phyloP scores from a whole-genome alignment of 2,888 invertebrate genomes.

The Baronia brevicornis region DNA sequence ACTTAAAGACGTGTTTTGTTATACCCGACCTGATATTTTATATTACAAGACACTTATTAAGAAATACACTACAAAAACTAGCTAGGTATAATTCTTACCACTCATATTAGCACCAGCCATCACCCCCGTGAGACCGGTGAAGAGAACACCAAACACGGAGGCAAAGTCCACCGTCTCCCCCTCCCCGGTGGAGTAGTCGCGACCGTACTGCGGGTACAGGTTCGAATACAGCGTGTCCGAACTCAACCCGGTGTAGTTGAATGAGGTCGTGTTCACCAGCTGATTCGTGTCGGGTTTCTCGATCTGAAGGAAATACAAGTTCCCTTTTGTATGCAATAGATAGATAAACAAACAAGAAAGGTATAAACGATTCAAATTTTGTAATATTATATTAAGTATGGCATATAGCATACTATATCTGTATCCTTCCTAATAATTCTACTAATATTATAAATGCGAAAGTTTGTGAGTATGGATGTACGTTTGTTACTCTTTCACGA shows the following conservation, averaged over 20 bases:
- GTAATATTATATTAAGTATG: too few relatives aligned
- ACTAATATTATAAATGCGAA: too few relatives aligned
- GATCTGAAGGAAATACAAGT: slow-evolving; percentile 70
- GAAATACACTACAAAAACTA: not conserved
- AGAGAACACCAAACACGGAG: slow-evolving; percentile 97
- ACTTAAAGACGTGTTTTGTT: too few relatives aligned
- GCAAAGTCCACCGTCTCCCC: slow-evolving; percentile 87
- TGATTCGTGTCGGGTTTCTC: slow-evolving; percentile 84
- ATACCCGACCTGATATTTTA: too few relatives aligned
- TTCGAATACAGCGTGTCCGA: slow-evolving; percentile 84
- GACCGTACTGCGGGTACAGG: slow-evolving; percentile 82
- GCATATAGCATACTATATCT: too few relatives aligned
- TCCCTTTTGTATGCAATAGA: not conserved
- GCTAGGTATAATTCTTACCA: slow-evolving; percentile 60
- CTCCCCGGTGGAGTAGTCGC: slow-evolving; percentile 84
- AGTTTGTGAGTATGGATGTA: too few relatives aligned
- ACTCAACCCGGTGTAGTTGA: slow-evolving; percentile 88
- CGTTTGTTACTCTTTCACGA: too few relatives aligned
- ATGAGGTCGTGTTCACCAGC: slow-evolving; percentile 57
- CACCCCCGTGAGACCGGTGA: slow-evolving; percentile 98
- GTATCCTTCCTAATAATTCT: too few relatives aligned
- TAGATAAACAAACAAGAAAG: not conserved
- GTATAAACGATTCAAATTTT: too few relatives aligned
- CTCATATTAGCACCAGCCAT: slow-evolving; percentile 99
- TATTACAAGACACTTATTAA: too few relatives aligned